A percentile compares a stretch with the other conserved stretches of the same genome.
Evolutionary conservation across 2,888 invertebrate genomes (phyloP).

Genomic region (Drosophila atripex): DNA sequence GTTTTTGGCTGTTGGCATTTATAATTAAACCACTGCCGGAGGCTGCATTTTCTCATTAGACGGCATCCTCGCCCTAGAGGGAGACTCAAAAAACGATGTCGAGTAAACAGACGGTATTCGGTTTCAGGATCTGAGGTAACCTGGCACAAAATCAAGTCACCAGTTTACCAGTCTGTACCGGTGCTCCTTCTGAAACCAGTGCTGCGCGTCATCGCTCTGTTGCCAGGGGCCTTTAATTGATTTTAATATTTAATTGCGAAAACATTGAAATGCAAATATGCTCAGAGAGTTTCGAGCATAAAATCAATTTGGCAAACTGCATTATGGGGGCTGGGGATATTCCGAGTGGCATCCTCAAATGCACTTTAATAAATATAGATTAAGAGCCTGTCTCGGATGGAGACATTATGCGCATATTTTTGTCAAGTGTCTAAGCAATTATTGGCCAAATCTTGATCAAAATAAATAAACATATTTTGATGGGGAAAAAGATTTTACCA

Average conservation of each 20-base stretch:
- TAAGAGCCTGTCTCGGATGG: conserved; percentile 1
- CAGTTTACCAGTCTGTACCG: background rate
- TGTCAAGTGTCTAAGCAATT: background rate
- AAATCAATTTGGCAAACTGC: conserved; percentile 58
- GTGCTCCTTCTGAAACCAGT: background rate
- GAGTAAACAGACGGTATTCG: conserved; percentile 10
- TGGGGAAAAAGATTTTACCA: background rate
- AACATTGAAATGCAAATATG: conserved; percentile 64
- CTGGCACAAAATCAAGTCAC: conserved; percentile 14
- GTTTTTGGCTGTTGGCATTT: conserved; percentile 42
- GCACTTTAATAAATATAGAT: conserved; percentile 29
- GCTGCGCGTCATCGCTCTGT: background rate
- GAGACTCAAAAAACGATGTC: conserved; percentile 9
- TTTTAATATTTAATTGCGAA: conserved; percentile 72
- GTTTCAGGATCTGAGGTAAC: background rate
- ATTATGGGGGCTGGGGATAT: background rate
- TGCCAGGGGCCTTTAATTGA: conserved; percentile 63
- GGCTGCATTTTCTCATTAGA: conserved; percentile 48
- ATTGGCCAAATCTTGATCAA: background rate
- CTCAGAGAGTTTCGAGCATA: conserved; percentile 36
- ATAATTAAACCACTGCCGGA: conserved; percentile 53
- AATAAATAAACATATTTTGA: background rate
- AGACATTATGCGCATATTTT: conserved; percentile 4
- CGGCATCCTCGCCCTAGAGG: conserved; percentile 1
- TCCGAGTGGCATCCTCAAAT: conserved; percentile 5